Conservation (phyloP, 53 echinoderm and acorn worm genomes). For the Temnopleurus reevesii region DNA sequence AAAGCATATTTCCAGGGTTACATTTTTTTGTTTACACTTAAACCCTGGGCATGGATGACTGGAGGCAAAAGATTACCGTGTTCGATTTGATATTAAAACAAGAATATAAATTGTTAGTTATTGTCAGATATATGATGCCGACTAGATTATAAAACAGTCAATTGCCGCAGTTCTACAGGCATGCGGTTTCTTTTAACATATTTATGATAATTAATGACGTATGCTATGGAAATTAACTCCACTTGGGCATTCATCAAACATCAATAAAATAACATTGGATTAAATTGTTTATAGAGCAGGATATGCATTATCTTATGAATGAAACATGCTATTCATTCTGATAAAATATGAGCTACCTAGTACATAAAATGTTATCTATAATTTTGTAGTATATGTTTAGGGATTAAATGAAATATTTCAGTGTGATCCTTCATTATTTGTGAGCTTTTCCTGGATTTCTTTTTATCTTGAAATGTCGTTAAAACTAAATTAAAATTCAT, state of each 20-base stretch:
- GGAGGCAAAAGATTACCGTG: no score
- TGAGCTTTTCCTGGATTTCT: no score
- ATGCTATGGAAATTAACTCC: background rate
- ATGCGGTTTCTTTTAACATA: background rate
- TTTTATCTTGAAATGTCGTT: no score
- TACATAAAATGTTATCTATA: no score
- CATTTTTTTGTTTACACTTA: background rate
- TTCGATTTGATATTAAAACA: no score
- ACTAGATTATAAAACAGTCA: background rate
- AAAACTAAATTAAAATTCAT: no score
- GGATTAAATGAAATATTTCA: background rate
- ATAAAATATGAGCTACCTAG: no score
- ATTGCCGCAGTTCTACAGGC: background rate
- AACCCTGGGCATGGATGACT: no score
- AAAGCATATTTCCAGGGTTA: background rate
- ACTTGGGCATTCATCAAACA: background rate
- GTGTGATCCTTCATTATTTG: no score
- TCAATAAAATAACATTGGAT: background rate
- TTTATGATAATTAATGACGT: slow-evolving; percentile 9
- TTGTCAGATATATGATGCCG: slow-evolving; percentile 14
- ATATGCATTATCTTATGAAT: no score
- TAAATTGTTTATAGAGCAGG: background rate
- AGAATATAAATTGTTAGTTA: slow-evolving; percentile 4
- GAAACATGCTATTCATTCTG: no score
- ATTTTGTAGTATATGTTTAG: background rate